Conservation (phyloP, 2,113 vertebrate species). For the Fulmarus glacialis region DNA sequence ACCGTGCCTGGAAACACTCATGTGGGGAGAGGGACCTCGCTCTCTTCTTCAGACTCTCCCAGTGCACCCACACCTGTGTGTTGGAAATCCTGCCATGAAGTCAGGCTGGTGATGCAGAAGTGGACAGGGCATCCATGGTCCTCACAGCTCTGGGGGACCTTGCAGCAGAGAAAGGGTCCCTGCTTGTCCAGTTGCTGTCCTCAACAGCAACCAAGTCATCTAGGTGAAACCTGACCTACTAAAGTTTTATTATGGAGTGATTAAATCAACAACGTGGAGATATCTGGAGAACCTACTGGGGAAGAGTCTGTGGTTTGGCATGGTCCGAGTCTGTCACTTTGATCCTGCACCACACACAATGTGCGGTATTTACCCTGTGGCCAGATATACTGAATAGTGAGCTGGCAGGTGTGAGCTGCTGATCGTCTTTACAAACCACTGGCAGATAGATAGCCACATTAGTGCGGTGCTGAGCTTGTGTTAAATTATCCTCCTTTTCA, state of each 20-base stretch:
- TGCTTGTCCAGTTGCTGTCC: background rate
- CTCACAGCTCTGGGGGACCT: background rate
- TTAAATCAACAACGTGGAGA: background rate
- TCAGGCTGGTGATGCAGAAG: background rate
- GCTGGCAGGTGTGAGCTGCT: background rate
- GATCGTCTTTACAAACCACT: background rate
- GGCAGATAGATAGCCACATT: background rate
- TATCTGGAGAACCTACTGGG: background rate
- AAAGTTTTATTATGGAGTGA: background rate
- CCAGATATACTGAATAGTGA: background rate
- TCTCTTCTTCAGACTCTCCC: background rate
- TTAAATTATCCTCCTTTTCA: background rate
- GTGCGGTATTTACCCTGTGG: background rate
- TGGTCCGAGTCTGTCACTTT: background rate
- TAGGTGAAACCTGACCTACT: background rate
- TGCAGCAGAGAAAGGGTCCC: background rate
- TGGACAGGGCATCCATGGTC: background rate
- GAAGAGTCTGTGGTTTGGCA: background rate
- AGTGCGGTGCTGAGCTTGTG: rapidly evolving
- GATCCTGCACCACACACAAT: background rate
- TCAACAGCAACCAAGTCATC: background rate
- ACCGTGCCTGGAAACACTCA: background rate
- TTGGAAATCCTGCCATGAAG: background rate
- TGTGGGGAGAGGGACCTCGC: rapidly evolving
- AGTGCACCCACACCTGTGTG: background rate